Evolutionary conservation across 2,797 vertebrate genomes (phyloP).

Genomic region (Gambusia yucatana): DNA sequence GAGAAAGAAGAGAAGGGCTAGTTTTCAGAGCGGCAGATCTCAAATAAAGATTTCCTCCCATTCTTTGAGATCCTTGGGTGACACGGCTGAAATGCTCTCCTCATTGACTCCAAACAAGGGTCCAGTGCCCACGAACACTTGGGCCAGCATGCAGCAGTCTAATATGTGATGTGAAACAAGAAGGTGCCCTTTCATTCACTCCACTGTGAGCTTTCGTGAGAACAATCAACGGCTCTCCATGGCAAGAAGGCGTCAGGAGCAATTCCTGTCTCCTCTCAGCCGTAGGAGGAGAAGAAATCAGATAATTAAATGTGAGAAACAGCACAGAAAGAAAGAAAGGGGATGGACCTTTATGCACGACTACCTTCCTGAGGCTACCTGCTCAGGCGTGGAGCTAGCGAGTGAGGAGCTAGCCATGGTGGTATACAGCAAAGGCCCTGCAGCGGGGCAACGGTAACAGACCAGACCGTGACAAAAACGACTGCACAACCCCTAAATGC

Average conservation of each 20-base stretch:
- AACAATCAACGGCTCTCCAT: slow-evolving; percentile 85
- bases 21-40: slow-evolving; percentile 68
- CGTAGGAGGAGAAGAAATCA: slow-evolving; percentile 88
- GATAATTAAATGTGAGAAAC: slow-evolving; percentile 98
- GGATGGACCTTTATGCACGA: slow-evolving; percentile 88
- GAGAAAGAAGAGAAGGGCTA: slow-evolving; percentile 40
- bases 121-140: slow-evolving; percentile 81
- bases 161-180: slow-evolving; percentile 88
- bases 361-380: slow-evolving; percentile 86
- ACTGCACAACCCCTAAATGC: slow-evolving; percentile 85
- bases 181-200: slow-evolving; percentile 80
- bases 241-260: slow-evolving; percentile 83
- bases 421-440: slow-evolving; percentile 73
- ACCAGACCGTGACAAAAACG: slow-evolving; percentile 85
- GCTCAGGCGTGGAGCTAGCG: slow-evolving; percentile 81
- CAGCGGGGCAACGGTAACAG: slow-evolving; percentile 78
- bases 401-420: slow-evolving; percentile 69
- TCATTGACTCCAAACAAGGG: slow-evolving; percentile 86
- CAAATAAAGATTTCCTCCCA: slow-evolving; percentile 92
- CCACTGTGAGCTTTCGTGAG: slow-evolving; percentile 85
- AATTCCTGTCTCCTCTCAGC: slow-evolving; percentile 88
- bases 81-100: slow-evolving; percentile 81
- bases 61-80: slow-evolving; percentile 74
- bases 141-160: slow-evolving; percentile 80
- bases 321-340: slow-evolving; percentile 78